These are phyloP conservation scores for Sinocyclocheilus maitianheensis DNA, from an alignment of 2,113 vertebrate genomes.

Conservation along the genomic window DNA sequence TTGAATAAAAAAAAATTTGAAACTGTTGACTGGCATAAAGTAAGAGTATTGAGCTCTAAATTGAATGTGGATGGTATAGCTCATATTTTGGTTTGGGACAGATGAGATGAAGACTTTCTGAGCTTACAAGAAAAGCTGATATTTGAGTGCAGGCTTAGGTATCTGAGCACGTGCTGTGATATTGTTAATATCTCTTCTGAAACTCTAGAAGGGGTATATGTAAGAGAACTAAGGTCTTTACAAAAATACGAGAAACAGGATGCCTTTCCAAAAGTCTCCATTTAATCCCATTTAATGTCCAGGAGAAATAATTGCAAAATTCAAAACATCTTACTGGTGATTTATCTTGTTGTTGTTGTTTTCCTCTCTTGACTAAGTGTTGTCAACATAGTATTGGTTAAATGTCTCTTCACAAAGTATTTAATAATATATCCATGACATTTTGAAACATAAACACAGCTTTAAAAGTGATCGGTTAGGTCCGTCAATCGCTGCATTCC, in stretches of 20 bases:
- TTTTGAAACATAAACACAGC: not conserved
- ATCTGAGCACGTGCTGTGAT: not conserved
- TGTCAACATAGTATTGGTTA: not conserved
- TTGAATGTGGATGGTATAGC: no score
- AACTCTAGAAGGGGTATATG: not conserved
- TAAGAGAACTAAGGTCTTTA: not conserved
- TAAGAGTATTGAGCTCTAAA: no score
- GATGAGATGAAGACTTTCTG: not conserved
- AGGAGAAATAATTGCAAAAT: not conserved
- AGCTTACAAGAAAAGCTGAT: no score
- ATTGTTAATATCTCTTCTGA: not conserved
- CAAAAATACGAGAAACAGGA: not conserved
- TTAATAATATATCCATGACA: not conserved
- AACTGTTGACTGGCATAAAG: no score
- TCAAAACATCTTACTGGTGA: not conserved
- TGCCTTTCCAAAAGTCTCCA: not conserved
- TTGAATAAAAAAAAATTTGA: no score
- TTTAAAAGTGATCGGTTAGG: not conserved
- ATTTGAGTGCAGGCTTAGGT: not conserved
- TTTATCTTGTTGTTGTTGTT: not conserved
- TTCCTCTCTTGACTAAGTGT: no score
- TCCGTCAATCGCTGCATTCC: no score
- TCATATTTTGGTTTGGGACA: no score
- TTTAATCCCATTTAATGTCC: not conserved
- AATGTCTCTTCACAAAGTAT: not conserved